These are phyloP conservation scores for Drosophila takahashii DNA, from an alignment of 1,140 invertebrate species.

Conservation along the genomic window DNA sequence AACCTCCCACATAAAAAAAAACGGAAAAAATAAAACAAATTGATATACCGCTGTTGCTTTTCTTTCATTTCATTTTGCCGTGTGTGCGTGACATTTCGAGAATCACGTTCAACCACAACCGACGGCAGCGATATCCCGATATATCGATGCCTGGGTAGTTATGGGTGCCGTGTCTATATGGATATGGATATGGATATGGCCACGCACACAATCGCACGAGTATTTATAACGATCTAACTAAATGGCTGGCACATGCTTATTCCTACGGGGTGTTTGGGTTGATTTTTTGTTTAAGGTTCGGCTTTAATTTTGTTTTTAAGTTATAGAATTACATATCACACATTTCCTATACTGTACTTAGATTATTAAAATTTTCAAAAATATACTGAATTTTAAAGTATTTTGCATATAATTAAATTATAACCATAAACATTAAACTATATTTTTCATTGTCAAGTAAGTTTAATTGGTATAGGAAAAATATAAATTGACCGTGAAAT, in stretches of 20 bases:
- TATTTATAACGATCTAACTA: conserved; percentile 61
- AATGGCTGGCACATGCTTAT: conserved; percentile 52
- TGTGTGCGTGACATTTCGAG: conserved; percentile 75
- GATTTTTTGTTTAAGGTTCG: conserved; percentile 18
- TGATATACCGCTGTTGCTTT: conserved; percentile 45
- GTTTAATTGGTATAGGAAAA: too few relatives aligned
- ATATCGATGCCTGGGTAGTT: conserved; percentile 58
- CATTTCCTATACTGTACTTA: too few relatives aligned
- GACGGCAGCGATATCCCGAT: conserved; percentile 51
- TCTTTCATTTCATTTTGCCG: conserved; percentile 36
- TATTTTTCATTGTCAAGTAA: too few relatives aligned
- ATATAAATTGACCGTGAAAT: not conserved
- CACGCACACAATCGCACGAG: conserved; percentile 14
- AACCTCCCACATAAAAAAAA: not conserved
- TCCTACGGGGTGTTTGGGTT: conserved; percentile 33
- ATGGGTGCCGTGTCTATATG: conserved; percentile 49
- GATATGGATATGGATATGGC: conserved; percentile 36
- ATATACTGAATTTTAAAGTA: too few relatives aligned
- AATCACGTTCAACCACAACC: conserved; percentile 74
- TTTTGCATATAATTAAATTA: too few relatives aligned
- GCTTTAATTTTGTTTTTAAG: conserved; percentile 38
- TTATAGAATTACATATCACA: not conserved
- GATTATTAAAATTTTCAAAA: too few relatives aligned
- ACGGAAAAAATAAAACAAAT: conserved; percentile 33
- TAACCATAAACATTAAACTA: too few relatives aligned